phyloP scores from a whole-genome alignment of 2,113 vertebrate genomes.

The Platichthys flesus region DNA sequence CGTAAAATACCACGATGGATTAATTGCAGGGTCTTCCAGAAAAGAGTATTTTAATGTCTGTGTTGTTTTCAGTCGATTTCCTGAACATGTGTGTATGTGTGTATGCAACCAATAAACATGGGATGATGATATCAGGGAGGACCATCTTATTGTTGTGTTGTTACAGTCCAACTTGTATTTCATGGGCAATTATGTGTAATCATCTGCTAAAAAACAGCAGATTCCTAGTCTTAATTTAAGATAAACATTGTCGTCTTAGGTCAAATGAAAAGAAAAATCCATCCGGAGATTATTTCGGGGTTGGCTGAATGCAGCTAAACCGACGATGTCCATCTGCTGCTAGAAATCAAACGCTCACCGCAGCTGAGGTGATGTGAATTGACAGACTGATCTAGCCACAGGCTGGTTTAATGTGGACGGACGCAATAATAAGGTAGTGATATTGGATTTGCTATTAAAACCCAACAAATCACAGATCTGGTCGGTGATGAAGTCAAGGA shows the following conservation, averaged over 20 bases:
- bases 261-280: conserved; percentile 1
- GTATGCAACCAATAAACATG: too few relatives aligned
- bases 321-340: conserved; percentile 43
- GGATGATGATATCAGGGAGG: neutral
- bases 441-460: neutral
- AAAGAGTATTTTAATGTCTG: too few relatives aligned
- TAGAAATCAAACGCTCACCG: conserved; percentile 12
- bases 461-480: neutral
- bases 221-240: conserved; percentile 16
- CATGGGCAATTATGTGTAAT: conserved; percentile 2
- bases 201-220: conserved; percentile 1
- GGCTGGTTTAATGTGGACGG: conserved; percentile 27
- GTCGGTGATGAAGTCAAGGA: conserved; percentile 8
- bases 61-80: too few relatives aligned
- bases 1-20: neutral
- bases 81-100: too few relatives aligned
- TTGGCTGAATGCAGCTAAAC: conserved; percentile 26
- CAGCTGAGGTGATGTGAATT: conserved; percentile 44
- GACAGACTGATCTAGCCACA: conserved; percentile 47
- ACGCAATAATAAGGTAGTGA: neutral
- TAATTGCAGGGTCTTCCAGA: neutral
- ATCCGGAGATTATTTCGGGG: conserved; percentile 21
- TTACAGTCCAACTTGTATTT: neutral
- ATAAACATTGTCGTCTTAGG: conserved; percentile 8
- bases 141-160: neutral